phyloP scores from a whole-genome alignment of 2,113 vertebrate genomes.

The Sander lucioperca region DNA sequence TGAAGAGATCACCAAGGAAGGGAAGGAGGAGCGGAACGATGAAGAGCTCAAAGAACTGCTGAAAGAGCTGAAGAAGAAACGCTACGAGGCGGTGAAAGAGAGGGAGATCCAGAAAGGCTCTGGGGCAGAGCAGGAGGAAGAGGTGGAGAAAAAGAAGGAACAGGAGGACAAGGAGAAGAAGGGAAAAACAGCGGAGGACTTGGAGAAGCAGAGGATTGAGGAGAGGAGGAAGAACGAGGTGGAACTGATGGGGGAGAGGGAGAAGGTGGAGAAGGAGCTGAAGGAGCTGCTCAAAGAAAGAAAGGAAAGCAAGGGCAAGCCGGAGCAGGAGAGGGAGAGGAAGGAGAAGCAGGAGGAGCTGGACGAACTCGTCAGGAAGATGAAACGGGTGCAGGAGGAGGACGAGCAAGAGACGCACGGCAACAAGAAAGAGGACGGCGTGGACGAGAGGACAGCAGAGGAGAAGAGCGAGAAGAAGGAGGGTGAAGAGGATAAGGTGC shows the following conservation, averaged over 20 bases:
- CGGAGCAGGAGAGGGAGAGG: slow-evolving; percentile 69
- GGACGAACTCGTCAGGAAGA: slow-evolving; percentile 75
- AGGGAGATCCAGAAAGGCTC: slow-evolving; percentile 52
- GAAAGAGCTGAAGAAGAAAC: slow-evolving; percentile 81
- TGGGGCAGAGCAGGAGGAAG: slow-evolving; percentile 38
- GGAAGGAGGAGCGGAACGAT: slow-evolving; percentile 62
- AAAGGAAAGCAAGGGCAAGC: slow-evolving; percentile 68
- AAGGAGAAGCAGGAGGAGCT: slow-evolving; percentile 77
- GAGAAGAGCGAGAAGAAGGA: slow-evolving; percentile 39
- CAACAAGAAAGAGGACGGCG: slow-evolving; percentile 12
- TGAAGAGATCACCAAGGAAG: slow-evolving; percentile 72
- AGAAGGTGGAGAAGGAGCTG: slow-evolving; percentile 78
- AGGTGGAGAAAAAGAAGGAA: slow-evolving; percentile 48
- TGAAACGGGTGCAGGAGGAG: slow-evolving; percentile 72
- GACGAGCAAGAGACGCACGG: slow-evolving; percentile 57
- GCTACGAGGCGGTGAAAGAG: slow-evolving; percentile 74
- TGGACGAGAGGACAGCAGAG: background rate
- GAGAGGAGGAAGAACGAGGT: slow-evolving; percentile 71
- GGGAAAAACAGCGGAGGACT: slow-evolving; percentile 40
- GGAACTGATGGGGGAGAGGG: slow-evolving; percentile 85
- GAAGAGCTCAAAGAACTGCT: slow-evolving; percentile 76
- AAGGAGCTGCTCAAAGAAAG: slow-evolving; percentile 66
- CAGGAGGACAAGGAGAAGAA: slow-evolving; percentile 41
- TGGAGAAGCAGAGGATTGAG: slow-evolving; percentile 63
- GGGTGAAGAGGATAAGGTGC: slow-evolving; percentile 34